Base-by-base conservation (phyloP, 2,113 vertebrate species). In the Misgurnus anguillicaudatus region DNA sequence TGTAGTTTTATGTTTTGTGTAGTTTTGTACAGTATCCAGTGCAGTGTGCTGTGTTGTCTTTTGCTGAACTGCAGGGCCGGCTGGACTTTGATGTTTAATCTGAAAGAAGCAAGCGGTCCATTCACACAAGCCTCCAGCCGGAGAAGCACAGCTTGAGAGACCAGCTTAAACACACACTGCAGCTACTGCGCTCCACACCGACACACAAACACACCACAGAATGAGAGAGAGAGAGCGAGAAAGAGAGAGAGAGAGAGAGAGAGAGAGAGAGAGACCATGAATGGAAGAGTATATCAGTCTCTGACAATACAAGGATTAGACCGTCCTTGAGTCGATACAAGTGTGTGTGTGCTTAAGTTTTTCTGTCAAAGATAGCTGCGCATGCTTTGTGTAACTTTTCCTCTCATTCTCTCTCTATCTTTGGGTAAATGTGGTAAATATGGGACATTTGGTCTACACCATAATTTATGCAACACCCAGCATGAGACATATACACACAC, bases 391-490 rank as follows among this genome's bases (percentile, higher is more conserved):
- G 79, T n/a, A 75, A 64, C 55, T 64, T 62, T 69, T 65, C 5
- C 24, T 41, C 42, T 42, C n/a, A 21, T 60, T 69, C 39, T 63
- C 3, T 63, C 39, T 42, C 60, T 51, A 42, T 60, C 41, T 60
- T 55, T 78, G 63, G 69, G 77, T 84, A 83, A 79, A 79, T 73
- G 80, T 86, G 82, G 81, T 89, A 90, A 86, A 89, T 89, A 89
- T 86, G 82, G 83, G 85, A 87, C 87, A 89, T 86, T 83, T 88
- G 86, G 86, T 84, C 86, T 87, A 64, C 89, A 86, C 87, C 85
- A 72, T 74, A 87, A 84, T 53, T 87, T 83, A 82, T 81, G 85
- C 87, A 86, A 87, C 80, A 83, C 85, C 51, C 87, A 85, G 85
- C 77, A 83, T 80, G 5, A 64, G 16, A 41, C 9, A 31, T 7